Evolutionary conservation across 1,140 invertebrate species (phyloP), one percentile per base, ranked within the genome.

Genomic region (Cryptotermes secundus): DNA sequence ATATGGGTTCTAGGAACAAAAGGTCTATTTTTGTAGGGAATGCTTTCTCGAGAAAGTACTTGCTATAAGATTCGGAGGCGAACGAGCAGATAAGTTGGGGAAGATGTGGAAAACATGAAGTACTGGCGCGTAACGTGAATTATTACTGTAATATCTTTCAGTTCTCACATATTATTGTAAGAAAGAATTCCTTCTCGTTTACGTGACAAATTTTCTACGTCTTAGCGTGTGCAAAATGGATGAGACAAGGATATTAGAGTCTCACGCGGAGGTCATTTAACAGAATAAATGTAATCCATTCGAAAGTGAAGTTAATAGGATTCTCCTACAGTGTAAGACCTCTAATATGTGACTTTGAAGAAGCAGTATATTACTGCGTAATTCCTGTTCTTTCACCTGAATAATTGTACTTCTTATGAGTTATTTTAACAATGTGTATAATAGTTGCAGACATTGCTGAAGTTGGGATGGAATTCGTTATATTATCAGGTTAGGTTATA

Each of bases 101-200:
- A 22, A 22, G n/a, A 31, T 6, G 59, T 3, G 19, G 19, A 59
- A 26, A 31, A 72, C 26, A 72, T 72, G 31, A 72, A 72, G 9
- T 72, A 72, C 59, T 31, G 7, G 26, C 4, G 59, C 6, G 59
- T 72, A 72, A 0, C n/a, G 59, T 72, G 59, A 72, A 31, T n/a
- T 72, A 72, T 72, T 72, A 72, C 59, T 72, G 59, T n/a, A 72
- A 72, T 72, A 72, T 72, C 59, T 31, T 31, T 26, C 59, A 72
- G 26, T 72, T 72, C 59, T 72, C 59, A 31, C 59, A 72, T 72
- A 31, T 72, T 72, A 72, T 72, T 72, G 59, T 72, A 31, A 72
- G 59, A 31, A 72, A 26, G 59, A 72, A 72, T 72, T 72, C 59
- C 31, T 26, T n/a, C 59, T 72, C 59, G 31, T 72, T 72, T 72